Evolutionary conservation across 2,888 invertebrate genomes (phyloP), one percentile per base, ranked within the genome.

Genomic region (Acleris sparsana): DNA sequence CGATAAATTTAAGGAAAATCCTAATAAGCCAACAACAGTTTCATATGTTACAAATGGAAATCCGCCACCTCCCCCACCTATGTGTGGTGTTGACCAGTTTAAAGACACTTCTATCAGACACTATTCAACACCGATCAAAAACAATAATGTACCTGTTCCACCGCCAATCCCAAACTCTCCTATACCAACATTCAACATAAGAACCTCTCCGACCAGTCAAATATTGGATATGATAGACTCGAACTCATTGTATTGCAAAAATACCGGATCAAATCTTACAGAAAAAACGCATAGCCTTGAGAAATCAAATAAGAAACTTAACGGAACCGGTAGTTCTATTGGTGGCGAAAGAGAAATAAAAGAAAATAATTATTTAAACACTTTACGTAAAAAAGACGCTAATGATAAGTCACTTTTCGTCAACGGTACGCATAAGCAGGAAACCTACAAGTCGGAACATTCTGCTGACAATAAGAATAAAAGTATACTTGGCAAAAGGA

Each of bases 121-220:
- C 74, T 72, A 58, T 68, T 74, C 58, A 11, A 56, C 51, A 20
- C 67, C 49, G 5, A 51, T 51, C 44, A 70, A 72, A 63, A 83
- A 83, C 53, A 79, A 79, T 44, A 79, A 80, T 62, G 76, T 80
- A 22, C 84, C 87, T 39, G 70, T 86, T 59, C 91, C 91, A 17
- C 91, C 91, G 17, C 91, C 90, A 22, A 81, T 90, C 65, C 92
- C 91, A 9, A 88, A 78, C 69, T 82, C 89, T 53, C 92, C 88
- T 44, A 81, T 92, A 64, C 91, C 92, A 53, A 82, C 84, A 48
- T 85, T 86, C 61, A 86, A 87, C 70, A 75, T 52, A 1, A 62
- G 66, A 53, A 66, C 61, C 25, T 66, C 66, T 17, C 75, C 22
- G 80, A 85, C 62, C 86, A 80, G 70, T 81, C 85, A 69, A 80